Percentiles rank a stretch among this genome's conserved stretches.
phyloP scores from a whole-genome alignment of 2,113 vertebrate genomes.

The Barnardius zonarius region DNA sequence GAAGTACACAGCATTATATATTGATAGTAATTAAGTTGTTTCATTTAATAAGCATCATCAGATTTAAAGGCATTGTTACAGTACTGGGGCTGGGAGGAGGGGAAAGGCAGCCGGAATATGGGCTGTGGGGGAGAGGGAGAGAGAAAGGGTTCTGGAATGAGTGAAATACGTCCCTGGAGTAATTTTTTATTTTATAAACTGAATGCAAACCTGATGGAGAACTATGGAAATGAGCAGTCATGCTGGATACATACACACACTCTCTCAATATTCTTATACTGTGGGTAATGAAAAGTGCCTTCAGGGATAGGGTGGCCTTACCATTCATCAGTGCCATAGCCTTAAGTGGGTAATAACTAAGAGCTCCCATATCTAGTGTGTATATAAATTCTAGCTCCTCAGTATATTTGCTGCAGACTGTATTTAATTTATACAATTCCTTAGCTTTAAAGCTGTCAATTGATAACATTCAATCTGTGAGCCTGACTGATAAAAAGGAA shows the following conservation, averaged over 20 bases:
- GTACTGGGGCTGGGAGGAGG: neutral
- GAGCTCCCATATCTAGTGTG: conserved; percentile 66
- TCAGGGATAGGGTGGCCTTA: conserved; percentile 71
- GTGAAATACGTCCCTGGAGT: conserved; percentile 62
- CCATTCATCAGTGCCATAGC: conserved; percentile 71
- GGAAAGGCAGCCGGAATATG: neutral
- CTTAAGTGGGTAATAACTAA: conserved; percentile 76
- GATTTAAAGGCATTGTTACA: conserved; percentile 63
- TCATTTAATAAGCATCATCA: conserved; percentile 72
- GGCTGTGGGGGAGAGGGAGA: neutral
- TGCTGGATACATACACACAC: conserved; percentile 55
- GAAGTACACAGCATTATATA: conserved; percentile 69
- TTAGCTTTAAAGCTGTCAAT: conserved; percentile 73
- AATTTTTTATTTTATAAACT: conserved; percentile 72
- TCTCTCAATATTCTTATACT: conserved; percentile 59
- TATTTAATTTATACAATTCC: conserved; percentile 74
- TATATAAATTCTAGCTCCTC: conserved; percentile 74
- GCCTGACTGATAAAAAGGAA: conserved; percentile 66
- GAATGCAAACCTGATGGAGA: conserved; percentile 71
- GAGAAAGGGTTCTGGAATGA: conserved; percentile 65
- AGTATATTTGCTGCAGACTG: conserved; percentile 64
- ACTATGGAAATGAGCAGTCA: conserved; percentile 70
- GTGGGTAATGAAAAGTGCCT: conserved; percentile 73
- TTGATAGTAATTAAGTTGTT: conserved; percentile 77
- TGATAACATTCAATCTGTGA: conserved; percentile 71